Percentiles rank a stretch among this genome's conserved stretches.
Evolutionary conservation across 2,113 vertebrate genomes (phyloP).

Genomic region (Dipodomys stephensi): DNA sequence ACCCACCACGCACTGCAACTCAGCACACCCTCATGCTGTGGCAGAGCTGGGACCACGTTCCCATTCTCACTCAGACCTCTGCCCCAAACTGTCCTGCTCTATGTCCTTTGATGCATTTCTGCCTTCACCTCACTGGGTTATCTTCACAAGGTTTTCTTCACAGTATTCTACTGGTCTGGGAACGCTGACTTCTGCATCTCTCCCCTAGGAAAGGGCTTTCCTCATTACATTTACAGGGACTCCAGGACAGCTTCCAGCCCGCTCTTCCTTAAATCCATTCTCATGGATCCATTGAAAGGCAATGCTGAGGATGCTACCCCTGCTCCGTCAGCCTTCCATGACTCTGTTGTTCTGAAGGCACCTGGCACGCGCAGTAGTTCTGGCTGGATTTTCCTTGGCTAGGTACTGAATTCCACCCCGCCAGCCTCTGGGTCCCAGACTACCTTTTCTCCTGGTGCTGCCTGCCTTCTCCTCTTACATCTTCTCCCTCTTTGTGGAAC

Average conservation of each 20-base stretch:
- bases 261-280: not conserved
- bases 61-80: not conserved
- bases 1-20: accelerated
- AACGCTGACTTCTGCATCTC: not conserved
- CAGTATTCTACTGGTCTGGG: too few relatives aligned
- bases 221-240: not conserved
- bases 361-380: accelerated
- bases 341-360: not conserved
- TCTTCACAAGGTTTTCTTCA: too few relatives aligned
- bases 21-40: not conserved
- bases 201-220: not conserved
- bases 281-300: not conserved
- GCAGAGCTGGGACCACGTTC: too few relatives aligned
- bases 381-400: not conserved
- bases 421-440: not conserved
- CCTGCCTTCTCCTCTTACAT: not conserved
- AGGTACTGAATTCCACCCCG: not conserved
- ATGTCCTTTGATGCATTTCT: too few relatives aligned
- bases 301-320: not conserved
- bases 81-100: not conserved
- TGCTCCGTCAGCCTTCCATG: not conserved
- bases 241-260: not conserved
- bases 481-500: not conserved
- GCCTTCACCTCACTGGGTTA: too few relatives aligned
- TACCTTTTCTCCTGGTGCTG: not conserved